Conservation (phyloP, 2,888 invertebrate species). For the Luperina testacea region DNA sequence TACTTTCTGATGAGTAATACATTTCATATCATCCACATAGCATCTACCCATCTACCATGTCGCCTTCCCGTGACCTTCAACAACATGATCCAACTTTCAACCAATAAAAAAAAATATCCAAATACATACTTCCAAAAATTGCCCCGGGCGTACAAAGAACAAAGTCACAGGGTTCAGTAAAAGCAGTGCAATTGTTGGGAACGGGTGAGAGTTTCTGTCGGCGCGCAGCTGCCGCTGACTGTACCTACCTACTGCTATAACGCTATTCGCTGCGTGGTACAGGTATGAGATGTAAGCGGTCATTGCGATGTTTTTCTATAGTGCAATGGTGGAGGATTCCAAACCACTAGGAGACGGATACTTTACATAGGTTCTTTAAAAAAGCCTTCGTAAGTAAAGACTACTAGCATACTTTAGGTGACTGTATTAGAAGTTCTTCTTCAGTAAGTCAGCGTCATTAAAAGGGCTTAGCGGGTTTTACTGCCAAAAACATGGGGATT, state of each 20-base stretch:
- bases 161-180: constrained; percentile 53
- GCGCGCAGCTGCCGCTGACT: constrained; percentile 61
- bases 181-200: constrained; percentile 52
- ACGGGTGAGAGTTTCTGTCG: constrained; percentile 52
- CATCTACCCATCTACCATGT: neutral
- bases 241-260: constrained; percentile 29
- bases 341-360: neutral
- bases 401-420: too few relatives aligned
- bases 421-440: neutral
- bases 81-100: neutral
- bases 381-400: neutral
- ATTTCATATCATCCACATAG: neutral
- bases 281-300: constrained; percentile 9
- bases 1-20: neutral
- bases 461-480: neutral
- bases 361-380: neutral
- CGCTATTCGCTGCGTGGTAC: constrained; percentile 20
- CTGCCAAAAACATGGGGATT: neutral
- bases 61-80: neutral
- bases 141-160: constrained; percentile 39
- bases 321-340: neutral
- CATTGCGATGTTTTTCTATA: neutral
- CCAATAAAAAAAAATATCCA: constrained; percentile 9
- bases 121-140: constrained; percentile 38
- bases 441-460: neutral